Conservation (phyloP, 1,140 invertebrate species). For the Zophobas atratus region DNA sequence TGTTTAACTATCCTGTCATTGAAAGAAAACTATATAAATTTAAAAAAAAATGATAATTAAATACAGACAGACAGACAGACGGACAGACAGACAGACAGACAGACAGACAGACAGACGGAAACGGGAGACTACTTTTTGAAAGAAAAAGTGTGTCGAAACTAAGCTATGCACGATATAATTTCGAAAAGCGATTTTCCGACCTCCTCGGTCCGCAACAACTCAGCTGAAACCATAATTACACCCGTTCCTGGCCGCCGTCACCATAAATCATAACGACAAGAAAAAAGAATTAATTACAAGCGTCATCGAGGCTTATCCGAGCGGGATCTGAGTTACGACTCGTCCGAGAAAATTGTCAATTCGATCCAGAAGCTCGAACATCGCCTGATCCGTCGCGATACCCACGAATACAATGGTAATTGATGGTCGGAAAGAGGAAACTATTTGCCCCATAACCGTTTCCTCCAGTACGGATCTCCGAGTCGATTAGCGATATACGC, state of each 20-base stretch:
- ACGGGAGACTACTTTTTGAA: no score
- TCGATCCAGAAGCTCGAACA: constrained; percentile 14
- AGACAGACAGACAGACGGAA: no score
- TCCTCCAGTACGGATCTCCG: constrained; percentile 40
- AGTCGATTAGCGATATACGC: constrained; percentile 52
- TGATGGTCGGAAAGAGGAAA: constrained; percentile 39
- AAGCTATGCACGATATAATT: no score
- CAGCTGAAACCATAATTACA: constrained; percentile 43
- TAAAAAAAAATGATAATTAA: no score
- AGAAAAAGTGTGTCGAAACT: no score
- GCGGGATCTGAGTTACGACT: constrained; percentile 2
- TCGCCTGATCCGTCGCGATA: constrained; percentile 4
- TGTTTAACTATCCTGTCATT: no score
- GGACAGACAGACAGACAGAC: no score
- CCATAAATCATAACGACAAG: constrained; percentile 20
- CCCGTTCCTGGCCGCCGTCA: not conserved
- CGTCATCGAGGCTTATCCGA: constrained; percentile 34
- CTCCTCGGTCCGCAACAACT: constrained; percentile 13
- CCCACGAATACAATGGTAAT: constrained; percentile 21
- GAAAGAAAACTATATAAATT: no score
- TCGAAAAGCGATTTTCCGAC: not conserved
- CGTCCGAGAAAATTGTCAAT: constrained; percentile 8
- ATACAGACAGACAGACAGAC: no score
- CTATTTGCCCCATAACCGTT: constrained; percentile 44
- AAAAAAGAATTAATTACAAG: constrained; percentile 37